Evolutionary conservation across 1,140 invertebrate genomes (phyloP).

Genomic region (Solen grandis): DNA sequence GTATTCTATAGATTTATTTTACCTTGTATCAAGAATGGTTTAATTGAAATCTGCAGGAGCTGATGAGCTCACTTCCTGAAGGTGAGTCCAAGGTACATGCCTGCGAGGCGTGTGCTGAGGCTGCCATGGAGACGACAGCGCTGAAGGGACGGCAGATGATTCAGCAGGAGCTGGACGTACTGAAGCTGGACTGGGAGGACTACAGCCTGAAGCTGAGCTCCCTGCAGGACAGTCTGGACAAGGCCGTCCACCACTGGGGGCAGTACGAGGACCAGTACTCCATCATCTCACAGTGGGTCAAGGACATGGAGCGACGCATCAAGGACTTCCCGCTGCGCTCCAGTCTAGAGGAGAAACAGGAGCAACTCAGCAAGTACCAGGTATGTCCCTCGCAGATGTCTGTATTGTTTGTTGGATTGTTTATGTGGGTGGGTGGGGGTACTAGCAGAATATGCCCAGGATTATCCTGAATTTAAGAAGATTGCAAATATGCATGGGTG

Average conservation of each 20-base stretch:
- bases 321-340: conserved; percentile 93
- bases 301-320: conserved; percentile 91
- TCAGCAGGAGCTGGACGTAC: conserved; percentile 90
- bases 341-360: conserved; percentile 93
- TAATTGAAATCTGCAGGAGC: conserved; percentile 83
- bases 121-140: conserved; percentile 89
- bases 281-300: conserved; percentile 90
- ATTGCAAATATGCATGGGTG: too few relatives aligned
- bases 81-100: conserved; percentile 91
- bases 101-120: conserved; percentile 85
- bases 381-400: conserved; percentile 83
- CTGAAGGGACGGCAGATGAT: conserved; percentile 92
- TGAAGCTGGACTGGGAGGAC: conserved; percentile 95
- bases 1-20: too few relatives aligned
- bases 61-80: conserved; percentile 93
- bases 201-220: conserved; percentile 93
- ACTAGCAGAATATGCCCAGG: too few relatives aligned
- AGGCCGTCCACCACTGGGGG: conserved; percentile 93
- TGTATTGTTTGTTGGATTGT: too few relatives aligned
- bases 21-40: too few relatives aligned
- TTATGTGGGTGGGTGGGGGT: too few relatives aligned
- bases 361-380: conserved; percentile 94
- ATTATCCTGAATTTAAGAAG: too few relatives aligned
- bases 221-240: conserved; percentile 89
- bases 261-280: conserved; percentile 94